These are phyloP conservation scores for Mesorhabditis spiculigera DNA, from an alignment of 2,888 invertebrate species.

Conservation along the genomic window DNA sequence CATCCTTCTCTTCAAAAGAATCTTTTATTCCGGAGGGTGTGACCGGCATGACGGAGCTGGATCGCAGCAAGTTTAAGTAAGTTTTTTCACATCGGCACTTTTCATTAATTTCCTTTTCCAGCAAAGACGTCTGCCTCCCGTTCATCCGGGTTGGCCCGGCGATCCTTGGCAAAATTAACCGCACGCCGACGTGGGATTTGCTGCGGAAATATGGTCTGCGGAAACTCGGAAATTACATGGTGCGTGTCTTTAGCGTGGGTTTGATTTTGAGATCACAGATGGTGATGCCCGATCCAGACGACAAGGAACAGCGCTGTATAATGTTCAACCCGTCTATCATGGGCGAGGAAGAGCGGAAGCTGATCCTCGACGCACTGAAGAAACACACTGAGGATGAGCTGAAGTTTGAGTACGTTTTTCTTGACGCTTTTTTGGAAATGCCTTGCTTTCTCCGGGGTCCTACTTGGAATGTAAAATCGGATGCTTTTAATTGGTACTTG, in stretches of 20 bases:
- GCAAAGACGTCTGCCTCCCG: conserved; percentile 22
- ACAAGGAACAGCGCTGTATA: no score
- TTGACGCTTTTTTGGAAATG: neutral
- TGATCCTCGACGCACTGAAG: no score
- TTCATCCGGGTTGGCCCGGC: conserved; percentile 20
- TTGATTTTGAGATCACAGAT: no score
- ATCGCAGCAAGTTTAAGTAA: conserved; percentile 32
- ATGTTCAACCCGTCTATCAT: no score
- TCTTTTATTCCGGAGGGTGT: conserved; percentile 24
- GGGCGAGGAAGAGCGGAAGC: no score
- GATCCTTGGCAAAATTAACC: conserved; percentile 18
- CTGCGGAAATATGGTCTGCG: conserved; percentile 21
- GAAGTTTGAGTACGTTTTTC: neutral
- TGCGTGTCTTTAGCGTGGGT: neutral
- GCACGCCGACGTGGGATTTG: conserved; percentile 16
- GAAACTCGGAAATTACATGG: conserved; percentile 16
- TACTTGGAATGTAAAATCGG: no score
- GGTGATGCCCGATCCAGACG: no score
- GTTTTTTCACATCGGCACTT: conserved; percentile 5
- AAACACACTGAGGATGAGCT: neutral
- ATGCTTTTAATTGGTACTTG: no score
- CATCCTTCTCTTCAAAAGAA: no score
- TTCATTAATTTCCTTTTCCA: conserved; percentile 13
- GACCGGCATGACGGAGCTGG: conserved; percentile 41
- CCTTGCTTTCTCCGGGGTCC: neutral